These are phyloP conservation scores for Drosophila punjabiensis DNA, from an alignment of 1,140 invertebrate species.

Conservation along the genomic window DNA sequence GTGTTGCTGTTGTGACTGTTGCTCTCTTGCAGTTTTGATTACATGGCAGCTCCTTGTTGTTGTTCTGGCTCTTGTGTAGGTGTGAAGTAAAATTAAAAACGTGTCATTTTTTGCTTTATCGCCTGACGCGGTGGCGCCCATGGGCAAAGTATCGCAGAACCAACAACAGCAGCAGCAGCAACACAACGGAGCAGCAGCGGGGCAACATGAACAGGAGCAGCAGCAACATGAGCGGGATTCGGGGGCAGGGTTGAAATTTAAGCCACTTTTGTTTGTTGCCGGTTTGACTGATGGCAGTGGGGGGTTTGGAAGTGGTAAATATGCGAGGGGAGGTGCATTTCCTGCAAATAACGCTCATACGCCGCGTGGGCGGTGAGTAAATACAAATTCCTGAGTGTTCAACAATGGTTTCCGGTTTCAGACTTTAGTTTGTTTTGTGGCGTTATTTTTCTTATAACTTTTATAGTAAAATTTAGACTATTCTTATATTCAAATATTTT, in stretches of 20 bases:
- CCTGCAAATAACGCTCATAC: constrained; percentile 8
- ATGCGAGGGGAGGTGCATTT: constrained; percentile 12
- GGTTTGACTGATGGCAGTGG: constrained; percentile 29
- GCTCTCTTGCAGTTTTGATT: constrained; percentile 56
- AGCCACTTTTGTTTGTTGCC: constrained; percentile 59
- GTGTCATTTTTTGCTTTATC: constrained; percentile 84
- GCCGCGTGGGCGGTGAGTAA: constrained; percentile 14
- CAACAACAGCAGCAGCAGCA: constrained; percentile 18
- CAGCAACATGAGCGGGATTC: constrained; percentile 24
- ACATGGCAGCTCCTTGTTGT: constrained; percentile 43
- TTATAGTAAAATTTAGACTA: not conserved
- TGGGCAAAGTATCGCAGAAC: constrained; percentile 34
- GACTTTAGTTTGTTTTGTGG: not conserved
- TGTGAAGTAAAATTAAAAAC: constrained; percentile 84
- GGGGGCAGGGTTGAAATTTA: constrained; percentile 59
- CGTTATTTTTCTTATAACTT: constrained; percentile 13
- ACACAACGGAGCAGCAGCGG: constrained; percentile 7
- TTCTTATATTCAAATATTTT: not conserved
- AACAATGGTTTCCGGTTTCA: constrained; percentile 1
- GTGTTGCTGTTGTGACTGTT: constrained; percentile 41
- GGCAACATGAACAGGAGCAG: constrained; percentile 12
- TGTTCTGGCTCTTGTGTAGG: constrained; percentile 66
- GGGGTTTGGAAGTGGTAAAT: constrained; percentile 12
- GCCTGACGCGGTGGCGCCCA: constrained; percentile 65
- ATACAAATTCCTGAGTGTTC: constrained; percentile 6